Conservation (phyloP, 2,113 vertebrate genomes). For the Cacatua alba region DNA sequence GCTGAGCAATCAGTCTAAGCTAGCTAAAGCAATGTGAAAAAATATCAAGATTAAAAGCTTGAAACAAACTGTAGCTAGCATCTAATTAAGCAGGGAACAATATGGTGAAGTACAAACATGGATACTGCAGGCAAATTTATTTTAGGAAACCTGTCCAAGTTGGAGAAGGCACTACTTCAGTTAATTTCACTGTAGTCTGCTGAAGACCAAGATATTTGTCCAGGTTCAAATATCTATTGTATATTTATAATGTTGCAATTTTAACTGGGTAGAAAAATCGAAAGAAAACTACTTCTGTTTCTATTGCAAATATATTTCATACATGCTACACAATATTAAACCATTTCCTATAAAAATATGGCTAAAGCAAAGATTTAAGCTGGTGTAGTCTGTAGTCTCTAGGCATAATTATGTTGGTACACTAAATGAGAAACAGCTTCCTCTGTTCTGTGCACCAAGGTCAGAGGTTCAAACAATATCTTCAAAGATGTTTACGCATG, state of each 20-base stretch:
- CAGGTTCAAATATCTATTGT: neutral
- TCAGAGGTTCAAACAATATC: neutral
- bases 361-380: neutral
- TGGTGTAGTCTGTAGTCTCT: neutral
- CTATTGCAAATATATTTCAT: neutral
- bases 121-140: neutral
- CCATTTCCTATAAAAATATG: neutral
- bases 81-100: neutral
- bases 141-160: neutral
- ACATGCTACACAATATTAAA: neutral
- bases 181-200: neutral
- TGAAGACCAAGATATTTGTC: neutral
- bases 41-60: neutral
- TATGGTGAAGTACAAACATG: neutral
- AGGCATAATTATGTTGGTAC: neutral
- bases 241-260: neutral
- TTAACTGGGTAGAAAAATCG: neutral
- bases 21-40: neutral
- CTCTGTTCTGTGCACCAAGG: neutral
- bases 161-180: neutral
- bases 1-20: neutral
- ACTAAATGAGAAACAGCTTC: neutral
- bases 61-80: neutral
- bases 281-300: neutral
- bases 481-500: neutral